A percentile compares a stretch with the other conserved stretches of the same genome.
These are phyloP conservation scores for Epistrophe eligans DNA, from an alignment of 2,888 invertebrate genomes.

Conservation along the genomic window DNA sequence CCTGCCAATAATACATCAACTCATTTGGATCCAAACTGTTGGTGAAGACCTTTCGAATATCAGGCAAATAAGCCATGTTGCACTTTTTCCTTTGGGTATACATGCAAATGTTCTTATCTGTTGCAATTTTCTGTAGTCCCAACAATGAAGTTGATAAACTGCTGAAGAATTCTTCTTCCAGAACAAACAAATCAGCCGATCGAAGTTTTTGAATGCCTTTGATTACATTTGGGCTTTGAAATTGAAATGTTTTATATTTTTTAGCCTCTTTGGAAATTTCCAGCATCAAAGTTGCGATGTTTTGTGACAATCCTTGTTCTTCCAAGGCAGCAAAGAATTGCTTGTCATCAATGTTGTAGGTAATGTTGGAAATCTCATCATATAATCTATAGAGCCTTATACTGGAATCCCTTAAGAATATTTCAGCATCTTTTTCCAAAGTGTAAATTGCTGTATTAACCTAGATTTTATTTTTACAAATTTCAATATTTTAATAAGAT, in stretches of 20 bases:
- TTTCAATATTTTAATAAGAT: no score
- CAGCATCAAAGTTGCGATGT: slow-evolving; percentile 80
- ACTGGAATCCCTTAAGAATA: slow-evolving; percentile 79
- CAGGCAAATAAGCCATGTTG: slow-evolving; percentile 78
- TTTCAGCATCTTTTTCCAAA: slow-evolving; percentile 79
- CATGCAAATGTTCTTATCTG: slow-evolving; percentile 85
- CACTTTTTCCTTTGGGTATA: slow-evolving; percentile 65
- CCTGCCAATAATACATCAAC: slow-evolving; percentile 89
- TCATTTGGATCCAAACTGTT: slow-evolving; percentile 86
- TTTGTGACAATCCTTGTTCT: slow-evolving; percentile 78
- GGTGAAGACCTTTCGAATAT: slow-evolving; percentile 81
- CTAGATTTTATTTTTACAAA: neutral
- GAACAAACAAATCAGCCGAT: slow-evolving; percentile 79
- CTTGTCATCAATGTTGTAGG: slow-evolving; percentile 80
- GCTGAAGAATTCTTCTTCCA: slow-evolving; percentile 81
- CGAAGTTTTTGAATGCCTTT: slow-evolving; percentile 79
- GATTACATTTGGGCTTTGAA: slow-evolving; percentile 77
- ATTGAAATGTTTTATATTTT: slow-evolving; percentile 81
- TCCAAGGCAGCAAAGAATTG: slow-evolving; percentile 79
- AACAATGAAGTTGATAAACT: slow-evolving; percentile 79
- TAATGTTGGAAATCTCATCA: slow-evolving; percentile 80
- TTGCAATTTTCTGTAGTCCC: slow-evolving; percentile 79
- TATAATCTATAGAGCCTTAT: slow-evolving; percentile 79
- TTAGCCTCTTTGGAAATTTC: slow-evolving; percentile 85
- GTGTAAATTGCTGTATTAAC: slow-evolving; percentile 59